Evolutionary conservation across 2,797 vertebrate genomes (phyloP).

Genomic region (Syndactyla subalaris): DNA sequence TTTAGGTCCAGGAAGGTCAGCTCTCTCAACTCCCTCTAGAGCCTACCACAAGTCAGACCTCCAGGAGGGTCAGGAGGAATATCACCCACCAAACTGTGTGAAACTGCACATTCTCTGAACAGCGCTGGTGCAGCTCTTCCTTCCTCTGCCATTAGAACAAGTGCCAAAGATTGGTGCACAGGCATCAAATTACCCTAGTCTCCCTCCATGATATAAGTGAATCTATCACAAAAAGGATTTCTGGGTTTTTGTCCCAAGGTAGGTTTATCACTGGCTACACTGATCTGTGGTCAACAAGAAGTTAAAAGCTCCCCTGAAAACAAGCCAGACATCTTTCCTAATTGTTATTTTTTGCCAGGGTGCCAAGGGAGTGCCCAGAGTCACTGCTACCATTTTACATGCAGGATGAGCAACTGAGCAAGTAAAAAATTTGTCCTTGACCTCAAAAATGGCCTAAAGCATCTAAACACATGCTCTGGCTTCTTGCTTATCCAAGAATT

Average conservation of each 20-base stretch:
- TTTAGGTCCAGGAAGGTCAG: not conserved
- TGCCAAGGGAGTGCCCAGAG: too few species aligned
- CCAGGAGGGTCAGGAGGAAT: not conserved
- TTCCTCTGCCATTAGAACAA: not conserved
- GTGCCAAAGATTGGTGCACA: not conserved
- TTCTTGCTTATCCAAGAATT: not conserved
- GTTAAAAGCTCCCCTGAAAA: not conserved
- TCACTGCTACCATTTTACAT: not conserved
- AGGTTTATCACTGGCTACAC: not conserved
- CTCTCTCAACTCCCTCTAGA: not conserved
- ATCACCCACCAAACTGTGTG: rapidly evolving
- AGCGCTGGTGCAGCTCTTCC: not conserved
- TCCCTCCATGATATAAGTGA: not conserved
- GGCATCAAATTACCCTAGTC: not conserved
- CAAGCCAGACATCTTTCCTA: not conserved
- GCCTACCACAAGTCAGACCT: not conserved
- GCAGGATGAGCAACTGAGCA: not conserved
- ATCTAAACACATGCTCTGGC: not conserved
- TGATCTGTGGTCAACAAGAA: not conserved
- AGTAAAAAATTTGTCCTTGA: not conserved
- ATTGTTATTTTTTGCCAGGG: too few species aligned
- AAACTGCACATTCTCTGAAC: not conserved
- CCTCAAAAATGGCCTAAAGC: not conserved
- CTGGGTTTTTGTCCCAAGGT: not conserved
- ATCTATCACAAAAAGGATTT: not conserved